These are phyloP conservation scores for Drosophila nr. fundita DNA, from an alignment of 2,888 invertebrate genomes.

Conservation along the genomic window DNA sequence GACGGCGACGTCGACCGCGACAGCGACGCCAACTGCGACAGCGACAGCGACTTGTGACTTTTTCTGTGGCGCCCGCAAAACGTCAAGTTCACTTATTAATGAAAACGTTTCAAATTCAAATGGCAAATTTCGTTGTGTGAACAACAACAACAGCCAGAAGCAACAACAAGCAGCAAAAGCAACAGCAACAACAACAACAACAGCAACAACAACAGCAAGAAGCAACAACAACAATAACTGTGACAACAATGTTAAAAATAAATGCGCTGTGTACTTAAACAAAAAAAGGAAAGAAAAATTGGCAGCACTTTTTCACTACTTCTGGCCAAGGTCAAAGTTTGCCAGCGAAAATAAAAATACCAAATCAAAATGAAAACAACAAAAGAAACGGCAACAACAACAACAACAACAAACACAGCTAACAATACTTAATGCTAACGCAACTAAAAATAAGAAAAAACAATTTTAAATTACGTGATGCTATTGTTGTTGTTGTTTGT, in stretches of 20 bases:
- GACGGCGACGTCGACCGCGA: slow-evolving; percentile 22
- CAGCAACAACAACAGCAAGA: slow-evolving; percentile 24
- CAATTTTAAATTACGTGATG: slow-evolving; percentile 65
- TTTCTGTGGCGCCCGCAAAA: slow-evolving; percentile 41
- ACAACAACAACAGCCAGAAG: slow-evolving; percentile 24
- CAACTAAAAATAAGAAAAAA: slow-evolving; percentile 70
- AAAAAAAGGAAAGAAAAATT: slow-evolving; percentile 21
- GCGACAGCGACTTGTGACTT: slow-evolving; percentile 49
- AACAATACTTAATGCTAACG: slow-evolving; percentile 37
- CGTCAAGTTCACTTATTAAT: slow-evolving; percentile 70
- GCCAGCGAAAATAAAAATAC: slow-evolving; percentile 37
- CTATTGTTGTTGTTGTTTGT: slow-evolving; percentile 31
- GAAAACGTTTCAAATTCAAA: slow-evolving; percentile 74
- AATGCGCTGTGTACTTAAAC: slow-evolving; percentile 30
- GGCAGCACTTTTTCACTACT: slow-evolving; percentile 59
- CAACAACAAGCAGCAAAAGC: slow-evolving; percentile 24
- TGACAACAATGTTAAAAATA: slow-evolving; percentile 42
- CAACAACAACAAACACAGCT: slow-evolving; percentile 40
- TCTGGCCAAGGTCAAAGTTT: slow-evolving; percentile 72
- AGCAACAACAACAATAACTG: slow-evolving; percentile 4
- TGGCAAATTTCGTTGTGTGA: slow-evolving; percentile 63
- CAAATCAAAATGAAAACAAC: slow-evolving; percentile 13
- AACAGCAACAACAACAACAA: slow-evolving; percentile 20
- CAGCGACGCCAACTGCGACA: slow-evolving; percentile 15
- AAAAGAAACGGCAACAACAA: neutral